phyloP scores from a whole-genome alignment of 2,113 vertebrate species.

The Salminus brasiliensis region DNA sequence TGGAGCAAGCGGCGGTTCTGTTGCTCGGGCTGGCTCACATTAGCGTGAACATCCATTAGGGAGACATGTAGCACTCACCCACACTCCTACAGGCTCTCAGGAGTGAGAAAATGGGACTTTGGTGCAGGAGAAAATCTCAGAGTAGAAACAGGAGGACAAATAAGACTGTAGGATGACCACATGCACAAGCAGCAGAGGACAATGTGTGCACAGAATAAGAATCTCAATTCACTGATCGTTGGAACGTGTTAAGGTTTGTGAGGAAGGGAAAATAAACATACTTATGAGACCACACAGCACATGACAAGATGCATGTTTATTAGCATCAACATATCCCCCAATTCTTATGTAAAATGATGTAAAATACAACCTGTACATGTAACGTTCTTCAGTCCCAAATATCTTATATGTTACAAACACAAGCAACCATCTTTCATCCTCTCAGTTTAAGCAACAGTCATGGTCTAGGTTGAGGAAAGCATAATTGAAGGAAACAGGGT shows the following conservation, averaged over 20 bases:
- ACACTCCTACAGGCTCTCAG: constrained; percentile 20
- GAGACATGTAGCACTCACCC: constrained; percentile 37
- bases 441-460: constrained; percentile 39
- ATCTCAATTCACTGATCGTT: background rate
- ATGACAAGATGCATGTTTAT: constrained; percentile 65
- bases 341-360: constrained; percentile 34
- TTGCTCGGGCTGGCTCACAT: constrained; percentile 59
- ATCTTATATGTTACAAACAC: background rate
- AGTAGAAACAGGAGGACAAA: background rate
- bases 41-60: constrained; percentile 53
- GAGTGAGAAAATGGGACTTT: background rate
- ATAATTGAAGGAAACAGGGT: background rate
- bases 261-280: too few relatives aligned
- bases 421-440: background rate
- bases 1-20: constrained; percentile 57
- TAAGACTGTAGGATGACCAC: background rate
- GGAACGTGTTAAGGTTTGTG: too few relatives aligned
- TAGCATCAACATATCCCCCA: constrained; percentile 45
- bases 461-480: constrained; percentile 1
- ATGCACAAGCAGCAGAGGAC: background rate
- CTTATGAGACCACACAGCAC: constrained; percentile 23
- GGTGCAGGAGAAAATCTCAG: background rate
- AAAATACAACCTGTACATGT: constrained; percentile 38
- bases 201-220: background rate
- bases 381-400: background rate